Evolutionary conservation across 2,797 vertebrate species (phyloP), one percentile per base, ranked within the genome.

Genomic region (Loriculus beryllinus): DNA sequence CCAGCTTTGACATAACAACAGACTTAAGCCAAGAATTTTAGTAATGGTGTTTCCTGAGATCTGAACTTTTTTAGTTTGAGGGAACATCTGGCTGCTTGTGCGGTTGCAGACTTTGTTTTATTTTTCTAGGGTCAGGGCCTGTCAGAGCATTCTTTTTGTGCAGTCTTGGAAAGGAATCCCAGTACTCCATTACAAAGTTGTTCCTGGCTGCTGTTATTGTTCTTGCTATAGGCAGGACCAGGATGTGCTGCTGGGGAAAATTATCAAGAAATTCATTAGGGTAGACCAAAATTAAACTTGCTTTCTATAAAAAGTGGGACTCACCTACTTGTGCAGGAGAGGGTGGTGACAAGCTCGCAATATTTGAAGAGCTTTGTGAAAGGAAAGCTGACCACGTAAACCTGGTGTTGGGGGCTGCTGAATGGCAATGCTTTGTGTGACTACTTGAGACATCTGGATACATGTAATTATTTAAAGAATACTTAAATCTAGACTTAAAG

Each of bases 11-110:
- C 67, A 89, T 17, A 86, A 80, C 64, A 23, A 65, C 77, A 90
- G 43, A 56, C 37, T 64, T 56, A 70, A 77, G 94, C 89, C 95
- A 92, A 91, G 67, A 93, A 78, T 94, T 96, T 92, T 86, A 92
- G 70, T 88, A 68, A 76, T 86, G 89, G 85, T 95, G 95, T 94
- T 96, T 96, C 93, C 95, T 94, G 87, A 91, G 60, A 74, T 82
- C 79, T 84, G 75, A 93, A 54, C 56, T 67, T 79, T 86, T 93
- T 91, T 45, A 56, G 17, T 90, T 75, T 83, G 77, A 84, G 67
- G 74, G 77, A 95, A 93, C 91, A 95, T 93, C 92, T 96, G 95
- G 23, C 70, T 93, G 60, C 89, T 84, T 64, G 63, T 84, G 91
- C 92, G 70, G 64, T 63, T 92, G 70, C 87, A 92, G 89, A 68